Percentiles rank a stretch among this genome's conserved stretches.
Evolutionary conservation across 2,888 invertebrate species (phyloP).

Genomic region (Dusona sp.): DNA sequence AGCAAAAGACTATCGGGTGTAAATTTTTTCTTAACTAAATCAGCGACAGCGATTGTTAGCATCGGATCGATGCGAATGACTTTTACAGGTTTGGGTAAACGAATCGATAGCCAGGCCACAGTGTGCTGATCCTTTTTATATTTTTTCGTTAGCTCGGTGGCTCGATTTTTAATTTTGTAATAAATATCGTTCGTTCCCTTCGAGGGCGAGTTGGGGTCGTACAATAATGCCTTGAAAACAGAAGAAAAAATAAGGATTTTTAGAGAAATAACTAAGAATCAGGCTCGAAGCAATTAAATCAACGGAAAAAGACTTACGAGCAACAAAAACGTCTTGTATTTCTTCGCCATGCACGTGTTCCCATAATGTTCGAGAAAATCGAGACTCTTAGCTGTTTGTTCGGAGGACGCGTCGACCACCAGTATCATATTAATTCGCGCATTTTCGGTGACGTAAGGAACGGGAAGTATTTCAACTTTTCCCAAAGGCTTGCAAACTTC

Average conservation of each 20-base stretch:
- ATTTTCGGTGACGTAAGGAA: conserved; percentile 98
- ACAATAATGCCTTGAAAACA: conserved; percentile 87
- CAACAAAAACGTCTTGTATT: conserved; percentile 92
- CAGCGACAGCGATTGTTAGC: conserved; percentile 87
- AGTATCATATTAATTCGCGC: conserved; percentile 92
- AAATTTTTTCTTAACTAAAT: conserved; percentile 89
- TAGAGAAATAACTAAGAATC: not conserved
- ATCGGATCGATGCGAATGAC: conserved; percentile 78
- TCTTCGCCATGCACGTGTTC: conserved; percentile 89
- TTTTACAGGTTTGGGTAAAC: conserved; percentile 85
- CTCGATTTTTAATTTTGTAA: conserved; percentile 88
- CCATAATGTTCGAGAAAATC: conserved; percentile 91
- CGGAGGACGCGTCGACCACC: conserved; percentile 86
- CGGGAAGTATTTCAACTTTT: conserved; percentile 94
- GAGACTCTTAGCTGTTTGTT: conserved; percentile 86
- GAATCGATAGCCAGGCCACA: conserved; percentile 90
- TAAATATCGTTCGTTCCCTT: conserved; percentile 88
- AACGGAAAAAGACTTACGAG: conserved; percentile 85
- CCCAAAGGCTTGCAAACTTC: conserved; percentile 94
- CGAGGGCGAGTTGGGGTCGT: conserved; percentile 87
- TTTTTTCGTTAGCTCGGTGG: conserved; percentile 87
- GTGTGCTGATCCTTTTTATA: conserved; percentile 89
- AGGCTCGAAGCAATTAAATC: conserved; percentile 6
- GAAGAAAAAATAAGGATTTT: conserved; percentile 26
- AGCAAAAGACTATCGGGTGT: conserved; percentile 91